These are phyloP conservation scores for Macaca nemestrina DNA, from an alignment of 2,113 vertebrate species.

Conservation along the genomic window DNA sequence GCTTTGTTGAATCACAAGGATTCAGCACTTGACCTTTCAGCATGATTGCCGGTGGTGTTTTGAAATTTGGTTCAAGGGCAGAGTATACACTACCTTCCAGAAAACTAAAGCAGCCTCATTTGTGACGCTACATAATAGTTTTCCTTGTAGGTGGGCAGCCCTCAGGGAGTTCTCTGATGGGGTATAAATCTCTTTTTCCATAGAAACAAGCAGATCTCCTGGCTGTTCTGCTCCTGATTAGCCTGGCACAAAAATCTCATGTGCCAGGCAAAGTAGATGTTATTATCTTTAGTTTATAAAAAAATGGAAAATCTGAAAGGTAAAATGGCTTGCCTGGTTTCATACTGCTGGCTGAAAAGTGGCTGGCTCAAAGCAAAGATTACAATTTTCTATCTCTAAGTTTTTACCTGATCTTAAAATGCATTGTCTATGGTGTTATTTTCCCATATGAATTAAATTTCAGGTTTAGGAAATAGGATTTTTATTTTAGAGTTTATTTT, in stretches of 20 bases:
- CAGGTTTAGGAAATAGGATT: not conserved
- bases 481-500: not conserved
- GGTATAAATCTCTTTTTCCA: constrained; percentile 6
- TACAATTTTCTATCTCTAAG: not conserved
- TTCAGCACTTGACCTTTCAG: not conserved
- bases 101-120: not conserved
- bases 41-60: not conserved
- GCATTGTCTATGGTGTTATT: not conserved
- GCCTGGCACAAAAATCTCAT: not conserved
- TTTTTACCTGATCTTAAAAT: not conserved
- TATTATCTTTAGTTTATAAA: constrained; percentile 19
- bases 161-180: not conserved
- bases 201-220: not conserved
- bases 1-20: not conserved
- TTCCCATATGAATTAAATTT: not conserved
- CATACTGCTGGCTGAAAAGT: not conserved
- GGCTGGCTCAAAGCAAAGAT: not conserved
- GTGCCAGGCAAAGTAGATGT: not conserved
- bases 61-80: not conserved
- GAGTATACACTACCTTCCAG: not conserved
- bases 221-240: not conserved
- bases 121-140: not conserved
- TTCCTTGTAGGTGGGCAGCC: not conserved
- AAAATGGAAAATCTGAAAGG: not conserved
- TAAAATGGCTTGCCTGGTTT: not conserved